Base-by-base conservation (phyloP, 2,797 vertebrate species). In the Otolemur crassicaudatus region DNA sequence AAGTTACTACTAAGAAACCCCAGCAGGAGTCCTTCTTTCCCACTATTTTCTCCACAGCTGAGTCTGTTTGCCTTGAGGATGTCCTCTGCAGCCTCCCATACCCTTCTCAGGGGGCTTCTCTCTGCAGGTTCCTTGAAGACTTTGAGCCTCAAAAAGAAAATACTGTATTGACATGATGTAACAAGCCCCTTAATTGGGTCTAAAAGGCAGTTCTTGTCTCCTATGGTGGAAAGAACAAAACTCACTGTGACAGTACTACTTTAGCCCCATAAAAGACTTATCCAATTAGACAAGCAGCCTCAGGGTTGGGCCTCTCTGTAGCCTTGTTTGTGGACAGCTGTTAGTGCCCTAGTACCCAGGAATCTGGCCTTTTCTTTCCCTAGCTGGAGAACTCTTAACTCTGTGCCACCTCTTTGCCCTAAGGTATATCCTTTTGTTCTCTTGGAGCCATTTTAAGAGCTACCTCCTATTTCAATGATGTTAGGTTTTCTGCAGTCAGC, bases 391-490 rank as follows among this genome's bases (percentile, higher is more conserved):
- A 82, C 25, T 29, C 56, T 70, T 10, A 27, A 60, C 17, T 5
- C 16, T 37, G 22, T 7, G n/a, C 40, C 29, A 7, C 7, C 10
- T 56, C 27, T 83, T 49, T 61, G 19, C 56, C 79, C 37, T 53
- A 31, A 73, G 61, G 49, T 14, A 49, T n/a, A 69, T 93, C 20
- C 10, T 83, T 91, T 84, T 76, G 20, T 67, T 83, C 43, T 92
- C 85, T 65, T 20, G 58, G 31, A 95, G 40, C 61, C 79, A 46
- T 53, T 97, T 81, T 46, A 53, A 94, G 75, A 58, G 67, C 31
- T 40, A 31, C 53, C 56, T 75, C 20, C 84, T 37, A 67, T 69
- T 96, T 89, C 84, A 84, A 37, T 7, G 31, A 63, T 58, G 25
- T 34, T 86, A 79, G 25, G 61, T 87, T 87, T 91, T 25, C 25